Percentiles rank a stretch among this genome's conserved stretches.
phyloP scores from a whole-genome alignment of 2,113 vertebrate genomes.

The Grus americana region DNA sequence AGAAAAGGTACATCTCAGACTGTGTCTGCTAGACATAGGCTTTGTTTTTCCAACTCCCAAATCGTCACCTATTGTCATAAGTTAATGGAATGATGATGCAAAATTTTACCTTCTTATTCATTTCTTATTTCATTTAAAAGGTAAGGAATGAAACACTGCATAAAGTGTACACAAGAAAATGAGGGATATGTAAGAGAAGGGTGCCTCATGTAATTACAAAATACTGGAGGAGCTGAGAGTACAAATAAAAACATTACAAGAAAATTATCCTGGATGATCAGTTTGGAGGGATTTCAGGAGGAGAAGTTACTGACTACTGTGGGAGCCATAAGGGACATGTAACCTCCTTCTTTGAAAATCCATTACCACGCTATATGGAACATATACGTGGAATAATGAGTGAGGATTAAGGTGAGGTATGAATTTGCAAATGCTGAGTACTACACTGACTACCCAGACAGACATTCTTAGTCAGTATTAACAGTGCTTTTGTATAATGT shows the following conservation, averaged over 20 bases:
- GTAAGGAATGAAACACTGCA: slow-evolving; percentile 14
- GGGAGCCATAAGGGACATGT: not conserved
- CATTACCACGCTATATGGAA: not conserved
- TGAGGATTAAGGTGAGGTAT: not conserved
- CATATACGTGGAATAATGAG: not conserved
- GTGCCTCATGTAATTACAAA: not conserved
- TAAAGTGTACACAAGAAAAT: not conserved
- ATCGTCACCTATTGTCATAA: not conserved
- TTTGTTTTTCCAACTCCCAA: not conserved
- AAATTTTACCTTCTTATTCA: slow-evolving; percentile 27
- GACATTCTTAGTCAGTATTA: not conserved
- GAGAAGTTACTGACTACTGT: not conserved
- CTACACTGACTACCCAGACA: not conserved
- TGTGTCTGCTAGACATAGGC: not conserved
- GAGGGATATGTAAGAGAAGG: not conserved
- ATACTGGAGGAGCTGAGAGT: not conserved
- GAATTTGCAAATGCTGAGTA: not conserved
- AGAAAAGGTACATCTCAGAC: not conserved
- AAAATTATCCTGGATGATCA: not conserved
- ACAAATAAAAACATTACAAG: not conserved
- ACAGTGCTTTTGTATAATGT: not conserved
- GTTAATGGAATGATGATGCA: slow-evolving; percentile 15
- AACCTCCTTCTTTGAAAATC: not conserved
- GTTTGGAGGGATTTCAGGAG: not conserved
- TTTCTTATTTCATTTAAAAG: slow-evolving; percentile 42